Evolutionary conservation across 1,140 invertebrate species (phyloP).

Genomic region (Heliothis subflexa): DNA sequence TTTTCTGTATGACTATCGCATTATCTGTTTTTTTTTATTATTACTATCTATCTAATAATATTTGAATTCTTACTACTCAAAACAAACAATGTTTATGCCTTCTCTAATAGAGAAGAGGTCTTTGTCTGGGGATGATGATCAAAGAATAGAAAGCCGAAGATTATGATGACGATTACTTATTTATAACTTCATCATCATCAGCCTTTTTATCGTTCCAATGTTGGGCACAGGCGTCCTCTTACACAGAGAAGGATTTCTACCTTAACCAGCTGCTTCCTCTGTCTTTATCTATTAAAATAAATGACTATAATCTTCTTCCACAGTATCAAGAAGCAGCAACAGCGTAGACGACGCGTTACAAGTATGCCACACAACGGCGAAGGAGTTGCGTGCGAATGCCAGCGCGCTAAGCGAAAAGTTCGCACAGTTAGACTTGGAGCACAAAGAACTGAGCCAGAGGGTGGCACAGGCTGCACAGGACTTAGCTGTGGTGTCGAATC

Average conservation of each 20-base stretch:
- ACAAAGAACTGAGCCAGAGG: slow-evolving; percentile 62
- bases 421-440: slow-evolving; percentile 67
- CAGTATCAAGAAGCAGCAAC: slow-evolving; percentile 89
- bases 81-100: too few species aligned
- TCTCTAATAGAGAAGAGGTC: too few species aligned
- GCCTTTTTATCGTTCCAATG: too few species aligned
- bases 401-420: slow-evolving; percentile 87
- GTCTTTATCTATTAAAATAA: background rate
- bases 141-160: too few species aligned
- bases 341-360: slow-evolving; percentile 89
- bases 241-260: too few species aligned
- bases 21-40: background rate
- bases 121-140: too few species aligned
- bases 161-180: too few species aligned
- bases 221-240: too few species aligned
- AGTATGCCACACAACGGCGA: slow-evolving; percentile 88
- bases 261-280: too few species aligned
- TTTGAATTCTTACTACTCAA: too few species aligned
- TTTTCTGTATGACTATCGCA: background rate
- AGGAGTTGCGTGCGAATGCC: slow-evolving; percentile 88
- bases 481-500: slow-evolving; percentile 86
- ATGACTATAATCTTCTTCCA: slow-evolving; percentile 42
- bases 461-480: slow-evolving; percentile 81
- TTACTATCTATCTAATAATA: too few species aligned
- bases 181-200: too few species aligned